Evolutionary conservation across 2,888 invertebrate species (phyloP), one percentile per base, ranked within the genome.

Genomic region (Tridacna gigas): DNA sequence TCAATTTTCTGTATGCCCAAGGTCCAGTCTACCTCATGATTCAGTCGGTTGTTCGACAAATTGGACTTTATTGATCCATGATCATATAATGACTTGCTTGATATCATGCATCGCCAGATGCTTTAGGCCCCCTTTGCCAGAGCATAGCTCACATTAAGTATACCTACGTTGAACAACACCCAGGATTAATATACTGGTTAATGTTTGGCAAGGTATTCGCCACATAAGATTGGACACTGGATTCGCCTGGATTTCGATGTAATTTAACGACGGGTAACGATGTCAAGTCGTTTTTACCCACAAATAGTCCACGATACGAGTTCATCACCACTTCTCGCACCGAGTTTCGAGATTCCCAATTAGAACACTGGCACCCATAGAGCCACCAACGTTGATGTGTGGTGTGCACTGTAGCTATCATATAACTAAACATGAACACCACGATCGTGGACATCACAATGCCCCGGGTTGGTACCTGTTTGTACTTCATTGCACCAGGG

Each of bases 321-420:
- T 79, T 88, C 83, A 87, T 83, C 25, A 90, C 88, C 13, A 87
- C 86, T 28, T 89, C 89, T 26, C 87, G 71, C 12, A 89, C 83
- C 0, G 88, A 82, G 66, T 87, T 83, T 22, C 83, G 22, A 20
- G 89, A 85, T 69, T 86, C 82, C 86, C 89, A 89, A 74, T 86
- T 86, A 5, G 86, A 83, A 56, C 87, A 87, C 75, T 88, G 88
- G 66, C 88, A 88, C 20, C 88, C 88, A 60, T 88, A 86, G 45
- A 86, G 63, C 89, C 89, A 89, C 89, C 89, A 89, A 75, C 87
- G 61, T 60, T 89, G 87, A 69, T 89, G 89, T 7, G 89, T 86
- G 20, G 77, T 74, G 28, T 83, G 76, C 51, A 80, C 83, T n/a
- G 60, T 69, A 9, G 74, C n/a, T 11, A 80, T 77, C 56, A 80